phyloP scores from a whole-genome alignment of 2,888 invertebrate genomes.

The Polylopha cassiicola region DNA sequence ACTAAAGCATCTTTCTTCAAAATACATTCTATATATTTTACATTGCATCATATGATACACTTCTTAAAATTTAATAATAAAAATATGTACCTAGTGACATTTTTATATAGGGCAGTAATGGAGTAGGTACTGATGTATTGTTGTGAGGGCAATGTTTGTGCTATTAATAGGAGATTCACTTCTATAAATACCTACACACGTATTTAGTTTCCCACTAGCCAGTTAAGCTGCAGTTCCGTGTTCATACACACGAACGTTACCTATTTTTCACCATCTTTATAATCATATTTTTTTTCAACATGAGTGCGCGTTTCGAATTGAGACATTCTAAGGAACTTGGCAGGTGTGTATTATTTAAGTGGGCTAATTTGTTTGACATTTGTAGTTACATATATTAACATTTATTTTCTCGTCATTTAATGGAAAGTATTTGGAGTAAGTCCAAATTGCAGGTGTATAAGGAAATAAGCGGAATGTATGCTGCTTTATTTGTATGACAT shows the following conservation, averaged over 20 bases:
- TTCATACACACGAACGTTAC: too few species aligned
- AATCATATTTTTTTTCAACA: slow-evolving; percentile 25
- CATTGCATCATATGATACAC: too few species aligned
- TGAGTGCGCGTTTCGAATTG: slow-evolving; percentile 52
- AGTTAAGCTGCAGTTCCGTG: slow-evolving; percentile 20
- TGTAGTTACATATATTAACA: neutral
- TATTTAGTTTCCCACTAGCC: slow-evolving; percentile 32
- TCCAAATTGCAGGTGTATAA: too few species aligned
- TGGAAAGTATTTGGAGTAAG: too few species aligned
- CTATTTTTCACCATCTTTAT: too few species aligned
- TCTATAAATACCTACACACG: slow-evolving; percentile 36
- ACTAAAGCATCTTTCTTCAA: too few species aligned
- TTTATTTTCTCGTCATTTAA: too few species aligned
- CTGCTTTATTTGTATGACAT: too few species aligned
- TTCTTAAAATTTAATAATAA: too few species aligned
- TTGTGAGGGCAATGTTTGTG: neutral
- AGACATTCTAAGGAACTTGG: slow-evolving; percentile 51
- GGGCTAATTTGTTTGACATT: neutral
- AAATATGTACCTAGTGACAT: too few species aligned
- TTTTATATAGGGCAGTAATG: neutral
- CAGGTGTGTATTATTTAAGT: slow-evolving; percentile 49
- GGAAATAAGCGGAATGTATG: too few species aligned
- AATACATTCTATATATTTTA: too few species aligned
- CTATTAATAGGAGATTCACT: slow-evolving; percentile 30
- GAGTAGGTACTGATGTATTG: slow-evolving; percentile 18